These are phyloP conservation scores for Rambutsinella grinnellia DNA, from an alignment of 2,888 invertebrate genomes.

Conservation along the genomic window DNA sequence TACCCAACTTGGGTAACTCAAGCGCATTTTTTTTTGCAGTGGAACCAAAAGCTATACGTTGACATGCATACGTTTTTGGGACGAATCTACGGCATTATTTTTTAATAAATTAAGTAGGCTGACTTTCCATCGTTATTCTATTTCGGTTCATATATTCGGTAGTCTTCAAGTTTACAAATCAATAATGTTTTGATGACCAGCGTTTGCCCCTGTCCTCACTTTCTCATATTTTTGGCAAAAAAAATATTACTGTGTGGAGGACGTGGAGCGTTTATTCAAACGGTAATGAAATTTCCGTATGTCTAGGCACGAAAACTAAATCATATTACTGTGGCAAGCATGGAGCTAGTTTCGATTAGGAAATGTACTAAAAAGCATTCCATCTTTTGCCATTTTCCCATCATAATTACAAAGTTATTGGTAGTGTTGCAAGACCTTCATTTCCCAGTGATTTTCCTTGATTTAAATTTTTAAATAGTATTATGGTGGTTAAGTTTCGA, in stretches of 20 bases:
- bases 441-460: no score
- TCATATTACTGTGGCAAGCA: not conserved
- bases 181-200: constrained; percentile 24
- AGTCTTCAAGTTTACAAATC: constrained; percentile 16
- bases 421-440: not conserved
- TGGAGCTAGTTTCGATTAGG: not conserved
- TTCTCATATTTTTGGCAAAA: not conserved
- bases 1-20: no score
- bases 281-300: not conserved
- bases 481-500: no score
- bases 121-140: not conserved
- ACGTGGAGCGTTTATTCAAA: not conserved
- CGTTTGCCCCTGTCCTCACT: not conserved
- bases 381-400: not conserved
- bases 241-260: no score
- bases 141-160: not conserved
- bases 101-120: constrained; percentile 5
- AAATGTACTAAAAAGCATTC: not conserved
- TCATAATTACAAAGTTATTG: not conserved
- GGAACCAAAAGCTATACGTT: not conserved
- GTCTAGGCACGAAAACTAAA: not conserved
- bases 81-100: not conserved
- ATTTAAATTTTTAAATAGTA: no score
- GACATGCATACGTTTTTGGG: no score
- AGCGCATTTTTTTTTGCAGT: no score